Evolutionary conservation across 2,113 vertebrate species (phyloP).

Genomic region (Megaleporinus macrocephalus): DNA sequence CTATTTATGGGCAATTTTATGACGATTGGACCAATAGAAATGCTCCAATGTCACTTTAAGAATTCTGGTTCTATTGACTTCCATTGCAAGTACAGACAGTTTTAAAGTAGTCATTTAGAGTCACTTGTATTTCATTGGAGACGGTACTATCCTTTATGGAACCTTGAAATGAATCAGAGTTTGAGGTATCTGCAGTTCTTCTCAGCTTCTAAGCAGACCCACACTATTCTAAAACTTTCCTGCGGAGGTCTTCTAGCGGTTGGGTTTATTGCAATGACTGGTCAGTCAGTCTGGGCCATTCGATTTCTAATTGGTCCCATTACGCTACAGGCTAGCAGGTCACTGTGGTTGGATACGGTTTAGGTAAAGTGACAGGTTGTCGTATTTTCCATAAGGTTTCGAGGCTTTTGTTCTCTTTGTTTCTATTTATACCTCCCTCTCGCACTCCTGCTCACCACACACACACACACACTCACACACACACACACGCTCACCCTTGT

Average conservation of each 20-base stretch:
- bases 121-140: too few relatives aligned
- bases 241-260: neutral
- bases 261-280: neutral
- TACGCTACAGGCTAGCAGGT: neutral
- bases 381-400: constrained; percentile 9
- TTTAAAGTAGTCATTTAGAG: too few relatives aligned
- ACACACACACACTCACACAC: neutral
- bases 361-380: neutral
- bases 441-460: neutral
- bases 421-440: neutral
- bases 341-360: neutral
- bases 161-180: too few relatives aligned
- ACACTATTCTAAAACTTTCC: neutral
- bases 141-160: too few relatives aligned
- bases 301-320: neutral
- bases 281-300: neutral
- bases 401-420: neutral
- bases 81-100: too few relatives aligned
- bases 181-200: too few relatives aligned
- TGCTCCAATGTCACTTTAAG: too few relatives aligned
- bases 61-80: too few relatives aligned
- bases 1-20: too few relatives aligned
- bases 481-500: neutral
- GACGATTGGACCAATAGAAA: too few relatives aligned
- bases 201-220: too few relatives aligned